Evolutionary conservation across 1,140 invertebrate genomes (phyloP), one percentile per base, ranked within the genome.

Genomic region (Listronotus bonariensis): DNA sequence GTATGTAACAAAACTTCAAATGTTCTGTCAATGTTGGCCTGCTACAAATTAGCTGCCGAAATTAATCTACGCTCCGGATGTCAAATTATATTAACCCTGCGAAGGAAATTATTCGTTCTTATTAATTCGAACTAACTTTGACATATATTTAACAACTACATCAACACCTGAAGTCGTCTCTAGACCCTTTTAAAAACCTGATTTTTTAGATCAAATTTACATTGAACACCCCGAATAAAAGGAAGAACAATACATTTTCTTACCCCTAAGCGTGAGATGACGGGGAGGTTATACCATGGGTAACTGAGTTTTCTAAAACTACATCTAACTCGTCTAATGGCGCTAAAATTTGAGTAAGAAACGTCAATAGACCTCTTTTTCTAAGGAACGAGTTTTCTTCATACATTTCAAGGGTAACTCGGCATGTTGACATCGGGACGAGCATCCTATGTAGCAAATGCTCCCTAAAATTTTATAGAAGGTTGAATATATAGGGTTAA

Each of bases 301-400:
- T 96, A 26, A 99, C 85, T 49, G 96, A 97, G 71, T 96, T 91
- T 81, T 98, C 96, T 15, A 98, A 82, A 46, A 90, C 87, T 69
- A 99, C 93, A 73, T 96, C 89, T 75, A 96, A 95, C 71, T 98
- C 95, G 73, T 94, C 91, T 8, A 99, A 83, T 5, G 94, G 93
- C 66, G 92, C 88, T 26, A 99, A 83, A 72, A 98, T 94, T 80
- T 98, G 92, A 66, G 92, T 85, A 12, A 99, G 85, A 80, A 96
- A 97, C 65, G 89, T 92, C 34, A 95, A 84, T 36, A 96, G 83
- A 57, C 87, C 87, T 46, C 88, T 83, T 75, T 95, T 93, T 55
- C 95, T 84, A 31, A 99, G 80, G 80, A 99, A 98, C 46, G 95
- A 97, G 67, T 90, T 87, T 74, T 97, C 95, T 77, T 98, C 96